Evolutionary conservation across 2,888 invertebrate genomes (phyloP).

Genomic region (Coleophora flavipennella): DNA sequence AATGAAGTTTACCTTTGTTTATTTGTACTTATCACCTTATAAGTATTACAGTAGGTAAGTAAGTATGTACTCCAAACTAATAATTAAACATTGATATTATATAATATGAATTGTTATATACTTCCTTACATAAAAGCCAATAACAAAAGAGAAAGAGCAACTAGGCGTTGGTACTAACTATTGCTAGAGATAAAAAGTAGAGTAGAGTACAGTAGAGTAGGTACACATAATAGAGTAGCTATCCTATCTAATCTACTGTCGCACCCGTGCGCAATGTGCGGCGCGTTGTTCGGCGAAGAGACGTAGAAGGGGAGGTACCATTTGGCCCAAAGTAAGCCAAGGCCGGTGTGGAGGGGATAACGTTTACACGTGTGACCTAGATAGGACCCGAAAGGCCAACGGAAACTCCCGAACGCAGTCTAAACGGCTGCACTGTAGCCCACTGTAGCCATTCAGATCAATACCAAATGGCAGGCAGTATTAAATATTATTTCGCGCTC

Average conservation of each 20-base stretch:
- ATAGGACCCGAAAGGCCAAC: conserved; percentile 47
- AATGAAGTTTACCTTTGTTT: too few relatives aligned
- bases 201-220: conserved; percentile 10
- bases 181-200: conserved; percentile 12
- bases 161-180: too few relatives aligned
- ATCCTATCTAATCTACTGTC: neutral
- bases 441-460: conserved; percentile 39
- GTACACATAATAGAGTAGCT: conserved; percentile 1
- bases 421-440: conserved; percentile 33
- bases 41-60: too few relatives aligned
- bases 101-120: too few relatives aligned
- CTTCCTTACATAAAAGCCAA: too few relatives aligned
- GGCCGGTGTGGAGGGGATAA: conserved; percentile 66
- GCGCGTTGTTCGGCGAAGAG: conserved; percentile 5
- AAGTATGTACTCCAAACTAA: too few relatives aligned
- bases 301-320: conserved; percentile 56
- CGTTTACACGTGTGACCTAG: conserved; percentile 72
- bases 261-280: conserved; percentile 17
- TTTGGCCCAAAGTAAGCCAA: conserved; percentile 66
- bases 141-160: too few relatives aligned
- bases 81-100: too few relatives aligned
- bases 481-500: conserved; percentile 20
- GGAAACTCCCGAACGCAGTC: conserved; percentile 42
- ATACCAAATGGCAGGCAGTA: conserved; percentile 31
- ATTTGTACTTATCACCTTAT: too few relatives aligned